Base-by-base conservation (phyloP, 2,797 vertebrate genomes). In the Vultur gryphus region DNA sequence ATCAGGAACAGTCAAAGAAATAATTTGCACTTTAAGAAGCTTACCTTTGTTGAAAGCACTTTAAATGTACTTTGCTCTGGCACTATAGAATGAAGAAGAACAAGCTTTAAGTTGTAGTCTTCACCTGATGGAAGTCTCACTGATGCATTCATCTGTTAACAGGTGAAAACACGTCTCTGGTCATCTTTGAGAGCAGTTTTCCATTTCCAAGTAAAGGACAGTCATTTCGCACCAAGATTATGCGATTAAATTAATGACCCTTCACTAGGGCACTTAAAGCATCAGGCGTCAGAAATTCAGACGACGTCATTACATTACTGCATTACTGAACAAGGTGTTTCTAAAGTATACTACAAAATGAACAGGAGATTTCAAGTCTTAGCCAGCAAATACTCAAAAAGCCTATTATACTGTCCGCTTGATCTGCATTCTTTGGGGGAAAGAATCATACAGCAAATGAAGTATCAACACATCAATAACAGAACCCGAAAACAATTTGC, bases 11-110 rank as follows among this genome's bases (percentile, higher is more conserved):
- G 69, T 43, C 44, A 70, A 84, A 64, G 69, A 79, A 94, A 49
- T 62, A 29, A 96, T 59, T 80, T 80, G 77, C 31, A 72, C 9
- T 95, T 95, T 91, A 72, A 87, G 54, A 87, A 89, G 35, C 84
- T 97, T 95, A 99, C 99, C 99, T 99, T 99, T 88, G 99, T 99
- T 93, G 98, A 98, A 97, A 99, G 98, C 96, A 99, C 97, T 99
- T 98, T 99, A 98, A 99, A 99, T 19, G 82, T 99, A 98, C 99
- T 99, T 97, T 99, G 99, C 87, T 99, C 98, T 62, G 99, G 98
- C 94, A 98, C 81, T 93, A 99, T 97, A 46, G 98, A 97, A 96
- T 99, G 99, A 94, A 99, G 98, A 80, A 99, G 98, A 96, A 98
- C 96, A 88, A 99, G 97, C 67, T 98, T 96, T 94, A 99, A 98